Conservation (phyloP, 2,797 vertebrate genomes). For the Tokudaia muenninki region DNA sequence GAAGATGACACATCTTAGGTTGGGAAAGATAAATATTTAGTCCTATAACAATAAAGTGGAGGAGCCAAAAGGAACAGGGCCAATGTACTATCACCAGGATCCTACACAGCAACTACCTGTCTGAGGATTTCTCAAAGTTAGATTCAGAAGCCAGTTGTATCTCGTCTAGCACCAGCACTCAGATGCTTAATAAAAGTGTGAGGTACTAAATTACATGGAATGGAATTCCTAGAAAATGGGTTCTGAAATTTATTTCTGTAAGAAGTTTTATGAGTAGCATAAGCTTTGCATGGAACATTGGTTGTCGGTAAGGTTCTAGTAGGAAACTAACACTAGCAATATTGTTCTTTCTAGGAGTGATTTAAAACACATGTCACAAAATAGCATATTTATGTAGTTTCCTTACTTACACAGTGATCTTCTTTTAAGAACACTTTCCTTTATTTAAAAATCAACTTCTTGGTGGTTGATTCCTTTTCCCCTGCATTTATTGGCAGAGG, state of each 20-base stretch:
- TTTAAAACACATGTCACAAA: slow-evolving; percentile 32
- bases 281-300: not conserved
- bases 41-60: not conserved
- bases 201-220: not conserved
- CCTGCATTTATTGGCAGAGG: slow-evolving; percentile 17
- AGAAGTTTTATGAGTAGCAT: not conserved
- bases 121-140: not conserved
- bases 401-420: not conserved
- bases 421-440: slow-evolving; percentile 16
- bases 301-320: not conserved
- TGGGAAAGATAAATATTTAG: slow-evolving; percentile 9
- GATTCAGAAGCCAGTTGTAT: too few relatives aligned
- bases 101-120: not conserved
- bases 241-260: not conserved
- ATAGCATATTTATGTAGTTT: not conserved
- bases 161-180: not conserved
- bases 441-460: slow-evolving; percentile 45
- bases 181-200: slow-evolving; percentile 1
- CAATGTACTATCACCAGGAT: not conserved
- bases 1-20: not conserved
- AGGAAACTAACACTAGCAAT: not conserved
- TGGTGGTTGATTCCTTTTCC: slow-evolving; percentile 26
- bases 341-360: not conserved
- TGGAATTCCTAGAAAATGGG: not conserved
- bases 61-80: not conserved